Percentiles rank a stretch among this genome's conserved stretches.
Evolutionary conservation across 2,888 invertebrate genomes (phyloP).

Genomic region (Lithophane socia): DNA sequence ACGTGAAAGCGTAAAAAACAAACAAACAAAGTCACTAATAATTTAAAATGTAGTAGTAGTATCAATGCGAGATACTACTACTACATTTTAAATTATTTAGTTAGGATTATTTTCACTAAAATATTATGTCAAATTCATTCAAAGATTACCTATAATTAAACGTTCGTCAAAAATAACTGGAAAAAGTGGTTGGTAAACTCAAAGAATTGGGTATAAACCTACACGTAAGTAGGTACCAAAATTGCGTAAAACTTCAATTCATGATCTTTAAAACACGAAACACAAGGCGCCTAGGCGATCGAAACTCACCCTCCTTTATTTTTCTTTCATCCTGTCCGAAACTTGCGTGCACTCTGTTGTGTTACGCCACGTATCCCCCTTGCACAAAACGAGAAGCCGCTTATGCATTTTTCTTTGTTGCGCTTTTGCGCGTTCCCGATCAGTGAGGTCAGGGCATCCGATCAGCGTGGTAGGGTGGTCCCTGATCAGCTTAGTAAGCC

Average conservation of each 20-base stretch:
- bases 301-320: background rate
- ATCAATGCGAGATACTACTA: no score
- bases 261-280: background rate
- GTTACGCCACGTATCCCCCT: background rate
- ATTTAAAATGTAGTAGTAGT: no score
- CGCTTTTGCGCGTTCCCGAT: background rate
- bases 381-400: background rate
- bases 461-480: background rate
- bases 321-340: background rate
- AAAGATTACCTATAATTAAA: background rate
- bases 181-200: background rate
- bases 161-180: background rate
- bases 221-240: background rate
- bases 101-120: background rate
- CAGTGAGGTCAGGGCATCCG: background rate
- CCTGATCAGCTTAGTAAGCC: slow-evolving; percentile 34
- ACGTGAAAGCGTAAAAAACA: no score
- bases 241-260: background rate
- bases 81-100: no score
- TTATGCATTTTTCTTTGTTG: slow-evolving; percentile 8
- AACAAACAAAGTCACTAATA: no score
- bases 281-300: background rate
- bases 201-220: background rate
- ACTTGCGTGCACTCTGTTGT: background rate
- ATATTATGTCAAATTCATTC: background rate